phyloP scores from a whole-genome alignment of 2,113 vertebrate species.

The Macrotis lagotis region DNA sequence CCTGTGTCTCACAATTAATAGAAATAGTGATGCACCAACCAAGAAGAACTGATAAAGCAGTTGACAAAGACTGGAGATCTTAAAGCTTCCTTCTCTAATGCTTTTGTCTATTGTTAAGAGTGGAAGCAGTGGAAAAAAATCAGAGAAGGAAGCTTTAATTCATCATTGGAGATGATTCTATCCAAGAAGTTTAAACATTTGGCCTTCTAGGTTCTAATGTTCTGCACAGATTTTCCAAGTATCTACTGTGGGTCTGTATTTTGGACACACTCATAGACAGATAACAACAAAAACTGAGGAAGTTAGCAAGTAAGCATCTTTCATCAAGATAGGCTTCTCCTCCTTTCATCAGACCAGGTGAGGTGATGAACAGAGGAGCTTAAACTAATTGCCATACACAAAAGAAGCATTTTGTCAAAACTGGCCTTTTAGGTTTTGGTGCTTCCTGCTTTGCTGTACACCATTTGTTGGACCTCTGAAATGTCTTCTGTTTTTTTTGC shows the following conservation, averaged over 20 bases:
- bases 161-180: neutral
- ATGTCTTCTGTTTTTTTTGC: slow-evolving; percentile 57
- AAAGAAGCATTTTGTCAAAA: slow-evolving; percentile 27
- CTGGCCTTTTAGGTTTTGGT: neutral
- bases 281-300: slow-evolving; percentile 25
- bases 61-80: slow-evolving; percentile 37
- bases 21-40: neutral
- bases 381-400: neutral
- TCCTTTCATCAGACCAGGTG: neutral
- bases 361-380: neutral
- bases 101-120: too few species aligned
- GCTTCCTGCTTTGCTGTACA: neutral
- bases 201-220: neutral
- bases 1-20: too few species aligned
- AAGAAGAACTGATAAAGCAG: neutral
- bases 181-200: neutral
- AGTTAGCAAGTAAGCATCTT: neutral
- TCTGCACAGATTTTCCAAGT: neutral
- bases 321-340: neutral
- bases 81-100: too few species aligned
- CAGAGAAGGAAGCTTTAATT: neutral
- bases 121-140: too few species aligned
- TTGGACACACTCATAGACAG: slow-evolving; percentile 4
- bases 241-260: slow-evolving; percentile 25
- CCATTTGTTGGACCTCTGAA: neutral